These are phyloP conservation scores for Mus spicilegus DNA, from an alignment of 2,113 vertebrate genomes.

Conservation along the genomic window DNA sequence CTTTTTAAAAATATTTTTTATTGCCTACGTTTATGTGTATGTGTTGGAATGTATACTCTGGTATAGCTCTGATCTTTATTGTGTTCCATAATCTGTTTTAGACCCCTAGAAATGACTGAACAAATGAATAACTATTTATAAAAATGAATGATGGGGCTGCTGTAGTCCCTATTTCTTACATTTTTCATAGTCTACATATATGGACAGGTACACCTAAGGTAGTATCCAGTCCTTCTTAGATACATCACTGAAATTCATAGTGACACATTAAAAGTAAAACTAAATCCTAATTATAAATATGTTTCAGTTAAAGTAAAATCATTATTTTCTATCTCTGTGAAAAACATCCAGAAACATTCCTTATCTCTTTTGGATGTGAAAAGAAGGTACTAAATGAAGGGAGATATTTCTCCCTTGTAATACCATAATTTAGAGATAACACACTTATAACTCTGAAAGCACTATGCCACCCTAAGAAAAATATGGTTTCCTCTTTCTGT, in stretches of 20 bases:
- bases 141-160: neutral
- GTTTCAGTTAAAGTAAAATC: neutral
- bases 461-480: neutral
- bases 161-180: neutral
- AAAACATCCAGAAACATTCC: neutral
- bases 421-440: neutral
- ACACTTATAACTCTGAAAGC: neutral
- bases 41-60: neutral
- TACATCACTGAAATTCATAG: neutral
- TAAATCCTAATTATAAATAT: neutral
- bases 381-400: neutral
- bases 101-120: neutral
- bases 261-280: neutral
- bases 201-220: neutral
- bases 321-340: slow-evolving; percentile 7
- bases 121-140: neutral
- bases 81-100: neutral
- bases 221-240: neutral
- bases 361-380: neutral
- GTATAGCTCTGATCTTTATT: neutral
- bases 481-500: neutral
- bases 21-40: neutral
- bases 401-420: neutral
- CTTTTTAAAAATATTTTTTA: neutral
- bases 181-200: neutral